Evolutionary conservation across 2,888 invertebrate species (phyloP).

Genomic region (Amiota communis): DNA sequence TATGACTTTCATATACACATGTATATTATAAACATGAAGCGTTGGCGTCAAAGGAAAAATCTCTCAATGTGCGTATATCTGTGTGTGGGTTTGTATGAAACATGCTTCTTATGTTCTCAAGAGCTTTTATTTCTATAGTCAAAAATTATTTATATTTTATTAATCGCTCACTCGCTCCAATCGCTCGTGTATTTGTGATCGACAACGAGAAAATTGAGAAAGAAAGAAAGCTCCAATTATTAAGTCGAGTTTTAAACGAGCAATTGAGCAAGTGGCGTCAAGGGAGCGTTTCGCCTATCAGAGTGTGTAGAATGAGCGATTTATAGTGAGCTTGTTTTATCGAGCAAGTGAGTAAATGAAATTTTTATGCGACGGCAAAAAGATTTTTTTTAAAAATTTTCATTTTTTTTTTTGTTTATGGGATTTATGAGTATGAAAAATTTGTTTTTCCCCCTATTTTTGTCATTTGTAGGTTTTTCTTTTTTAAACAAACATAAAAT

Average conservation of each 20-base stretch:
- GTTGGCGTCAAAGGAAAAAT: too few relatives aligned
- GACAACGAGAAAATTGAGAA: background rate
- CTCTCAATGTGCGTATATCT: too few relatives aligned
- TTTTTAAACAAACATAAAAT: slow-evolving; percentile 3
- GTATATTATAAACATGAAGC: too few relatives aligned
- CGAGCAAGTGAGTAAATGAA: background rate
- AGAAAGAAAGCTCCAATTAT: background rate
- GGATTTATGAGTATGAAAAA: background rate
- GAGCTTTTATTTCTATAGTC: too few relatives aligned
- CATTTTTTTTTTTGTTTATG: background rate
- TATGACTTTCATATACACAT: too few relatives aligned
- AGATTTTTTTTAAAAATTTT: too few relatives aligned
- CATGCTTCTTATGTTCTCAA: too few relatives aligned
- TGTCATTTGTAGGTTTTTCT: slow-evolving; percentile 14
- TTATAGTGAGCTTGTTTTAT: slow-evolving; percentile 4
- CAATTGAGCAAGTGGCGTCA: background rate
- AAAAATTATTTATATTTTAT: too few relatives aligned
- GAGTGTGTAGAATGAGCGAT: background rate
- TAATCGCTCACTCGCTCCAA: too few relatives aligned
- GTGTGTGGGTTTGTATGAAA: too few relatives aligned
- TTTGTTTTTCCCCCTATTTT: slow-evolving; percentile 9
- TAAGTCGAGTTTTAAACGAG: background rate
- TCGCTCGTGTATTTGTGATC: background rate
- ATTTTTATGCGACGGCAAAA: background rate
- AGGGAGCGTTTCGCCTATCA: background rate